Evolutionary conservation across 2,797 vertebrate species (phyloP).

Genomic region (Xyrichtys novacula): DNA sequence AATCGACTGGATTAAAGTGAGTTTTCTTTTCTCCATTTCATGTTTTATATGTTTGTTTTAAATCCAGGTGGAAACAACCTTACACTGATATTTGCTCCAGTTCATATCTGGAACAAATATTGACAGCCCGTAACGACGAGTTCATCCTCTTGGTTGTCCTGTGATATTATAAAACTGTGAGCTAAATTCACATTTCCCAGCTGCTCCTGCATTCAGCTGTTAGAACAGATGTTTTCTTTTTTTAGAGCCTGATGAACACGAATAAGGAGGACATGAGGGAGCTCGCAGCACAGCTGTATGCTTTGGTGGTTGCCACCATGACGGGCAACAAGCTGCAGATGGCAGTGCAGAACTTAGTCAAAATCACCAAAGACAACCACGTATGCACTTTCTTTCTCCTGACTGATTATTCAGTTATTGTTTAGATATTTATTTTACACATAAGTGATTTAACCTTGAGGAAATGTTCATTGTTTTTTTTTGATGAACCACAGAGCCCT

Average conservation of each 20-base stretch:
- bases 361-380: slow-evolving; percentile 94
- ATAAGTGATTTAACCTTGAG: not conserved
- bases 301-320: slow-evolving; percentile 93
- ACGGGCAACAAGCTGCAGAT: slow-evolving; percentile 90
- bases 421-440: not conserved
- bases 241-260: slow-evolving; percentile 94
- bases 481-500: slow-evolving; percentile 86
- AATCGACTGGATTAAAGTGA: slow-evolving; percentile 99
- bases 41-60: no score
- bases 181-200: not conserved
- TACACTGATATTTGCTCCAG: no score
- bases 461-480: slow-evolving; percentile 18
- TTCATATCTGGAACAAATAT: no score
- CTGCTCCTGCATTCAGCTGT: slow-evolving; percentile 1
- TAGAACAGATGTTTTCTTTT: slow-evolving; percentile 22
- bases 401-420: not conserved
- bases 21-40: slow-evolving; percentile 28
- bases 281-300: slow-evolving; percentile 94
- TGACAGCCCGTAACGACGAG: no score
- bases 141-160: no score
- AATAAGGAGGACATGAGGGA: slow-evolving; percentile 99
- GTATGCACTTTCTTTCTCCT: slow-evolving; percentile 73
- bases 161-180: slow-evolving; percentile 10
- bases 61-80: no score
- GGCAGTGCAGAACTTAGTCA: slow-evolving; percentile 93